Base-by-base conservation (phyloP, 2,797 vertebrate genomes). In the Antrozous pallidus region DNA sequence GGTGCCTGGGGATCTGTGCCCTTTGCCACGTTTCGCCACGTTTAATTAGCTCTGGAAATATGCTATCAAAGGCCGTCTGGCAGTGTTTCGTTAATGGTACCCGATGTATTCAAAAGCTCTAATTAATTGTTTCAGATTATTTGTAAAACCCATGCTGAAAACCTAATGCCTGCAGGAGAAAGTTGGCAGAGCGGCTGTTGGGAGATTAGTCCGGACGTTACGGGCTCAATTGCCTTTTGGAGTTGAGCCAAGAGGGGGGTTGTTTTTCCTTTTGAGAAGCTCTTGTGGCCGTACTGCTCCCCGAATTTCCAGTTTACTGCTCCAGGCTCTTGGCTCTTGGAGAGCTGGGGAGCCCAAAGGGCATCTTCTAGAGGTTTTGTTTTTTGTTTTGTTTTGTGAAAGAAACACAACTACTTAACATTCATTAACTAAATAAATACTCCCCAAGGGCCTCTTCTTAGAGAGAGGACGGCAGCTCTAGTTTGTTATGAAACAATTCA, bases 171-270 rank as follows among this genome's bases (percentile, higher is more conserved):
- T 96, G 82, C 81, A 97, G 93, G 94, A 96, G 92, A 96, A 96
- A 97, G 94, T 71, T 97, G 97, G 94, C 97, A 97, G 95, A 97
- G 94, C 94, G 87, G 28, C 87, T 89, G 31, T 90, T 90, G 33
- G 47, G 94, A 96, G 82, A 94, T 98, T 95, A 96, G 91, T 80
- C 65, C 94, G 77, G 80, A 91, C 96, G 69, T 97, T 92, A 93
- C 78, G 94, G 28, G 95, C 83, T 97, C 94, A 54, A 20, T 95
- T 98, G 95, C 70, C 81, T 97, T 97, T 96, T 98, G 98, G 97
- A 97, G 10, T 7, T 56, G 56, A 56, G 96, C 98, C 97, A 98
- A 51, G 14, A 91, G 83, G 65, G 86, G 88, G 73, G 65, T 95
- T 97, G 80, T 92, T 97, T 97, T 96, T 80, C 94, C 96, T 91